Evolutionary conservation across 2,797 vertebrate species (phyloP).

Genomic region (Myotis pilosus): DNA sequence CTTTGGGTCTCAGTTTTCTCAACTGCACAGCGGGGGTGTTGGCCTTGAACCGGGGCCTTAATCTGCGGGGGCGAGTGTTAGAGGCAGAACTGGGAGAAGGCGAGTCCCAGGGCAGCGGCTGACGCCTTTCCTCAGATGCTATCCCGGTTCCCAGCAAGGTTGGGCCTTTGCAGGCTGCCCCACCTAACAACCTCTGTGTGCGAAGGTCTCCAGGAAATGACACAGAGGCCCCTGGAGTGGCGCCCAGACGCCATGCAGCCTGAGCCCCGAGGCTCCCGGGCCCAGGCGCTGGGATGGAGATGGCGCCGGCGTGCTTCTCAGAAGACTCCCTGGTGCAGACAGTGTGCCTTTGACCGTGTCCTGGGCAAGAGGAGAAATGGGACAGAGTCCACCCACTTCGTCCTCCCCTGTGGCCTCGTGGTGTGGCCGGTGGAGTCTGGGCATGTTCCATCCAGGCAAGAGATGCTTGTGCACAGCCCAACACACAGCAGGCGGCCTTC

Average conservation of each 20-base stretch:
- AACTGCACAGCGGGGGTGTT: neutral
- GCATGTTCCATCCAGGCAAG: neutral
- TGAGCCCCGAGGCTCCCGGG: neutral
- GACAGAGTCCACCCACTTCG: neutral
- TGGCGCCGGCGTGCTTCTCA: neutral
- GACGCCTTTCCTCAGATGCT: neutral
- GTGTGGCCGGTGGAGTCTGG: rapidly evolving
- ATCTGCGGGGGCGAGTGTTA: neutral
- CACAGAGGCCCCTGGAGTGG: slow-evolving; percentile 42
- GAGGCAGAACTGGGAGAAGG: neutral
- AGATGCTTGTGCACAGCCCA: neutral
- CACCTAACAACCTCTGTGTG: slow-evolving; percentile 61
- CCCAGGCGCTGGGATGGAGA: neutral
- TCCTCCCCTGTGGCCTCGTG: rapidly evolving
- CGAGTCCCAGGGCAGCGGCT: neutral
- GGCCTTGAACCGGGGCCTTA: neutral
- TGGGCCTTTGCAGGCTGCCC: neutral
- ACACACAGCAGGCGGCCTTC: neutral
- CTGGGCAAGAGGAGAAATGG: neutral
- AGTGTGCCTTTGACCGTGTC: neutral
- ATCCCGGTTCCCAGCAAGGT: neutral
- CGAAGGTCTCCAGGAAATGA: slow-evolving; percentile 67
- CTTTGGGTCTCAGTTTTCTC: neutral
- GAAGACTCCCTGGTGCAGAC: neutral
- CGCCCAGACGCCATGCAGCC: slow-evolving; percentile 16